phyloP scores from a whole-genome alignment of 2,113 vertebrate species.

The Sterrhoptilus dennistouni region DNA sequence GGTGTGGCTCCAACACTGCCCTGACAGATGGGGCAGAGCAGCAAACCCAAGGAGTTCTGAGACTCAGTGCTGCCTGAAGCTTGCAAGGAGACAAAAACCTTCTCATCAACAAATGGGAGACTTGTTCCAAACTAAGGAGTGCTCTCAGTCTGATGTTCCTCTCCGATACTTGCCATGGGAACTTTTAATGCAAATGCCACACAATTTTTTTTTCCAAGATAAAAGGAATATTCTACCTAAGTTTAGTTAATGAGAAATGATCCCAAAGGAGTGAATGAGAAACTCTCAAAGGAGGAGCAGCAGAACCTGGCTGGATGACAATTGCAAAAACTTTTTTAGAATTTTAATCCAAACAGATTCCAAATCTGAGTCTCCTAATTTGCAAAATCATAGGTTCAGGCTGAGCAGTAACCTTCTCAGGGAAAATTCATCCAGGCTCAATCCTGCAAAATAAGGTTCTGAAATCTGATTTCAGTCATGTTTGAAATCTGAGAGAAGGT shows the following conservation, averaged over 20 bases:
- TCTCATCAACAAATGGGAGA: neutral
- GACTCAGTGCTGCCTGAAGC: neutral
- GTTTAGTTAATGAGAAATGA: neutral
- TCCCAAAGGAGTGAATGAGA: neutral
- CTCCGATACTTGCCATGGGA: accelerated
- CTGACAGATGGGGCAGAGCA: neutral
- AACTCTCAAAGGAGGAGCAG: neutral
- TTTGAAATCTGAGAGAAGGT: neutral
- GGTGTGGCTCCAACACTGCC: neutral
- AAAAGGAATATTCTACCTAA: neutral
- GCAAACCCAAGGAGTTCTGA: neutral
- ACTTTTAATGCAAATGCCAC: neutral
- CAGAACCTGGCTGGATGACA: neutral
- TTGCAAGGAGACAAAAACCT: neutral
- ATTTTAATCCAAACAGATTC: neutral
- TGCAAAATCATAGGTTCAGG: neutral
- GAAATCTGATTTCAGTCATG: neutral
- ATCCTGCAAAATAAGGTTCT: neutral
- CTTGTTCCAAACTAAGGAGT: neutral
- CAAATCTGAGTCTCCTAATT: neutral
- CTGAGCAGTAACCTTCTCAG: neutral
- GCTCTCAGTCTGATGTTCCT: neutral
- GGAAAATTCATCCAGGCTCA: neutral
- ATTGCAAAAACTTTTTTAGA: neutral
- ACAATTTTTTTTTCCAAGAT: neutral